Percentiles rank a stretch among this genome's conserved stretches.
These are phyloP conservation scores for Nettapus auritus DNA, from an alignment of 2,113 vertebrate species.

Conservation along the genomic window DNA sequence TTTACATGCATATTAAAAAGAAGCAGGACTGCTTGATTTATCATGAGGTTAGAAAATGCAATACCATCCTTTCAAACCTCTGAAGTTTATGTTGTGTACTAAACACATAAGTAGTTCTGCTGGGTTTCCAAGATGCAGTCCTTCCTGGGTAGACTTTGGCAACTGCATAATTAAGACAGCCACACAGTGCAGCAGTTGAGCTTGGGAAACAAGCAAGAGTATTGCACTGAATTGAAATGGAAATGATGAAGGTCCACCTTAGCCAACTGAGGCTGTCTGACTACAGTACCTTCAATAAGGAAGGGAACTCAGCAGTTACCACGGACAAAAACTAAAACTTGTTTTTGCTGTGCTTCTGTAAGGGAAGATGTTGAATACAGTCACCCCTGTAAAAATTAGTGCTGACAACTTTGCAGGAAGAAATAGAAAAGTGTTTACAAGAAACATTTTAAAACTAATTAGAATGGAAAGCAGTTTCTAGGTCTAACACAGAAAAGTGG, in stretches of 20 bases:
- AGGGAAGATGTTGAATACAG: not conserved
- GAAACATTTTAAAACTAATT: constrained; percentile 29
- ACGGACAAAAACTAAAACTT: not conserved
- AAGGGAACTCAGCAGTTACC: not conserved
- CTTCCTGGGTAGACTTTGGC: not conserved
- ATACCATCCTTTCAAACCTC: not conserved
- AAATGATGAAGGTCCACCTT: not conserved
- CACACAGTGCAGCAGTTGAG: not conserved
- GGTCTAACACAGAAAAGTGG: not conserved
- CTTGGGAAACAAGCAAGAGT: not conserved
- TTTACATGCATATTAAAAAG: not conserved
- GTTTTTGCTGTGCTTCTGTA: not conserved
- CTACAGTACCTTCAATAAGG: not conserved
- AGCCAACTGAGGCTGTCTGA: not conserved
- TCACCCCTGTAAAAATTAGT: not conserved
- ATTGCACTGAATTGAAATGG: not conserved
- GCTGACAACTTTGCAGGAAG: not conserved
- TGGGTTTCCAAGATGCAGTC: not conserved
- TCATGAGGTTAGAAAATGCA: not conserved
- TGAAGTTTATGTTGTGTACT: not conserved
- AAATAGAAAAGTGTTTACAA: constrained; percentile 14
- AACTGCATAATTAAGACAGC: not conserved
- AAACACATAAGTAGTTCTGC: not conserved
- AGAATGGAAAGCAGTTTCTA: constrained; percentile 7
- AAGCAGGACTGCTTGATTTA: not conserved